A percentile compares a stretch with the other conserved stretches of the same genome.
These are phyloP conservation scores for Drosophila aldrichi DNA, from an alignment of 2,888 invertebrate species.

Conservation along the genomic window DNA sequence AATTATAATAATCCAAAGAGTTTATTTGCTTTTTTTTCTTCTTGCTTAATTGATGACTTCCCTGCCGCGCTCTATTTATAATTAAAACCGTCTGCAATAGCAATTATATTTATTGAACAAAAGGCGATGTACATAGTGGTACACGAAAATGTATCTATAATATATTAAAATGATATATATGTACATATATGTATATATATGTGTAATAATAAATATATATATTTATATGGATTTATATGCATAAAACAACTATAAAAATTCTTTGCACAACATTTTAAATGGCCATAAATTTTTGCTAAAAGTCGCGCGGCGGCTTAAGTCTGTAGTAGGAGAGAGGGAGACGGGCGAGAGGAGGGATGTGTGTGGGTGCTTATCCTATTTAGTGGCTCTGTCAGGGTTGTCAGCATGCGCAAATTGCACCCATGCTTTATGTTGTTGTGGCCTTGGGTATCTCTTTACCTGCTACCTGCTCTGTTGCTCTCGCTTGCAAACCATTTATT, in stretches of 20 bases:
- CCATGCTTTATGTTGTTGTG: conserved; percentile 20
- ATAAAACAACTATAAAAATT: conserved; percentile 69
- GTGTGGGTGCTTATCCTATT: conserved; percentile 62
- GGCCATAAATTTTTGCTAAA: conserved; percentile 63
- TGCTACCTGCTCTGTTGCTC: conserved; percentile 50
- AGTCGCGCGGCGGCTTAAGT: conserved; percentile 58
- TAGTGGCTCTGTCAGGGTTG: conserved; percentile 57
- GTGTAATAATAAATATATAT: conserved; percentile 13
- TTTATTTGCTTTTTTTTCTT: conserved; percentile 36
- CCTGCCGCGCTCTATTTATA: conserved; percentile 68
- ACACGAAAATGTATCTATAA: conserved; percentile 23
- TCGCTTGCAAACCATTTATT: conserved; percentile 15
- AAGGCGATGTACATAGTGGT: conserved; percentile 36
- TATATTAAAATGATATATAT: conserved; percentile 7
- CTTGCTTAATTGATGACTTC: conserved; percentile 73
- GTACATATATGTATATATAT: neutral
- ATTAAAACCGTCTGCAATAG: conserved; percentile 67
- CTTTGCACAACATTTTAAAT: conserved; percentile 56
- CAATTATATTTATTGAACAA: conserved; percentile 72
- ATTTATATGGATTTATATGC: conserved; percentile 22
- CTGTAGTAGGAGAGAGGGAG: conserved; percentile 18
- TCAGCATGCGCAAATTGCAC: conserved; percentile 23
- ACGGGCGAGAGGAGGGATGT: conserved; percentile 2
- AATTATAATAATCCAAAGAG: conserved; percentile 62
- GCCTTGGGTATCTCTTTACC: conserved; percentile 31